Base-by-base conservation (phyloP, 2,113 vertebrate genomes). In the Nanorana parkeri region DNA sequence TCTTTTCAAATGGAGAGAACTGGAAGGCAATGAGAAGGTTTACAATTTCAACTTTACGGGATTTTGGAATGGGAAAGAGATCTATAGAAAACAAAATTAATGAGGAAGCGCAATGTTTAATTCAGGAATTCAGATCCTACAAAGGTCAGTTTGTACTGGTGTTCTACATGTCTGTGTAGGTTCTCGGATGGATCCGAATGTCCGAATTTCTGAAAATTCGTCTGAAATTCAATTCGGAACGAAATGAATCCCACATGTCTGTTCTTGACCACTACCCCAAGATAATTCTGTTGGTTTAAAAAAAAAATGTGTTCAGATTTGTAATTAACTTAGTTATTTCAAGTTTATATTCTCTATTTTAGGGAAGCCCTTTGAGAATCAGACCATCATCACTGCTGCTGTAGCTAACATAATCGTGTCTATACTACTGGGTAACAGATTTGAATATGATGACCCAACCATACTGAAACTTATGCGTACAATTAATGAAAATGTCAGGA, bases 11-110 rank as follows among this genome's bases (percentile, higher is more conserved):
- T 29, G 90, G 90, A 1, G 86, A 89, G 0, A 83, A 80, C 3
- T 92, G 91, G 90, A 90, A 85, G 73, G 86, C 87, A 74, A 90
- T 90, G 88, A 88, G 87, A 55, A 83, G 85, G 16, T 93, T 93
- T 85, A 84, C 90, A 61, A 21, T 91, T n/a, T 72, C 78, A 15
- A 91, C 77, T 5, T n/a, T 67, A 36, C 29, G 28, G 36, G 65
- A 67, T n/a, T 36, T 67, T 36, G 65, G 65, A 10, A 67, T 84
- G 91, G n/a, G 88, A 72, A 83, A 87, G 90, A 68, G 89, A 89
- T 76, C 89, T 89, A 10, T 77, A 72, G 89, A 92, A 51, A 85
- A 87, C 28, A 90, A 85, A 78, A 91, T 93, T 17, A 6, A 17
- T 28, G 69, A 73, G 19, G 69, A 73, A 73, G 52, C 47, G 28